These are phyloP conservation scores for Lycia hirtaria DNA, from an alignment of 2,888 invertebrate genomes.

Conservation along the genomic window DNA sequence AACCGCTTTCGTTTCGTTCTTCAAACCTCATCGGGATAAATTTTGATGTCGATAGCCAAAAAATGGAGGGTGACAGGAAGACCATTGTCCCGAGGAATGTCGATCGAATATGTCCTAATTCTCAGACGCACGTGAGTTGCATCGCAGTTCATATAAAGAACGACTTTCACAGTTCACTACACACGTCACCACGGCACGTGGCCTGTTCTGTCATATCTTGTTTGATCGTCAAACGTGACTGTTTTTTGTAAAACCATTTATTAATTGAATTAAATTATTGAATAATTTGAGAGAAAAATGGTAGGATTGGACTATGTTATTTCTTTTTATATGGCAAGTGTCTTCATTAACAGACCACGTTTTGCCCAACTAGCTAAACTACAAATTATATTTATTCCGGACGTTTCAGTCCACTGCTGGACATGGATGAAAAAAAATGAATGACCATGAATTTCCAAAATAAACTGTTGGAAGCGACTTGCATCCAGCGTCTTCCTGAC, in stretches of 20 bases:
- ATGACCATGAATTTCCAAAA: too few species aligned
- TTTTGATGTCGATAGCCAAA: constrained; percentile 35
- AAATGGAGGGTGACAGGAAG: constrained; percentile 47
- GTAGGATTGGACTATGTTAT: background rate
- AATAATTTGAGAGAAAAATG: background rate
- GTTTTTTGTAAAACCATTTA: constrained; percentile 33
- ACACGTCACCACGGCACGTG: constrained; percentile 43
- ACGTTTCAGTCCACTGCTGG: too few species aligned
- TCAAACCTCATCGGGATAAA: constrained; percentile 23
- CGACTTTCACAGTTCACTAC: constrained; percentile 64
- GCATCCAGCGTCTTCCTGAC: too few species aligned
- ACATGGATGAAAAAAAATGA: too few species aligned
- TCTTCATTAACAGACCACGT: too few species aligned
- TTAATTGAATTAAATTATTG: background rate
- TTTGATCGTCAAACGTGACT: constrained; percentile 47
- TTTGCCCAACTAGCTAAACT: too few species aligned
- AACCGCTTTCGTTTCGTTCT: constrained; percentile 24
- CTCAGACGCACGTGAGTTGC: constrained; percentile 47
- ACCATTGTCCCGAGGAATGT: constrained; percentile 50
- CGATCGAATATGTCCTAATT: constrained; percentile 53
- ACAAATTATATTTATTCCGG: too few species aligned
- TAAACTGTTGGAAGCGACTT: too few species aligned
- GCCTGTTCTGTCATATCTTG: constrained; percentile 46
- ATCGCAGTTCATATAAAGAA: constrained; percentile 55
- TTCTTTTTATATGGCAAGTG: too few species aligned